phyloP scores from a whole-genome alignment of 2,113 vertebrate genomes.

The Cairina moschata region DNA sequence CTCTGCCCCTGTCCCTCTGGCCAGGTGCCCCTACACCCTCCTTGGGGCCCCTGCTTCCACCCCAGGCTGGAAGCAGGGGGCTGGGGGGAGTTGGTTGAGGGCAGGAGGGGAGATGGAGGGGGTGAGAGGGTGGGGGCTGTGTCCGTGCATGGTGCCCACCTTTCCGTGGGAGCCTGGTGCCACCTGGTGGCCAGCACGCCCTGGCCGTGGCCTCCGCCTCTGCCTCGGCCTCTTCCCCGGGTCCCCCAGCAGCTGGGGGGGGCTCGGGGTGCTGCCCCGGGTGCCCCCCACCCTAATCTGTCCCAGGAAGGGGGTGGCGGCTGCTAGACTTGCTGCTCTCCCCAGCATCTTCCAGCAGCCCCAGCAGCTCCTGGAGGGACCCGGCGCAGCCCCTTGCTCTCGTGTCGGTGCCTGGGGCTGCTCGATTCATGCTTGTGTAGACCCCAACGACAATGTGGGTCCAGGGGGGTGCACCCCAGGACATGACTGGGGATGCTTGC shows the following conservation, averaged over 20 bases:
- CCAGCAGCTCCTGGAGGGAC: not conserved
- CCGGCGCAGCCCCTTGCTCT: not conserved
- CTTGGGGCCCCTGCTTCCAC: not conserved
- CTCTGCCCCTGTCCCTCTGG: not conserved
- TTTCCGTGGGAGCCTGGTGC: not conserved
- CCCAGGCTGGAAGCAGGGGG: not conserved
- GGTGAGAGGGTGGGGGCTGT: not conserved
- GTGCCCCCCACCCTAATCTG: not conserved
- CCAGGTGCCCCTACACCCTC: not conserved
- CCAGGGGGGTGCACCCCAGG: not conserved
- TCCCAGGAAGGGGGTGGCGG: not conserved
- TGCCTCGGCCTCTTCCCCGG: not conserved
- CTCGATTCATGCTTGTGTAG: not conserved
- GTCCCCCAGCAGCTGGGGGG: not conserved
- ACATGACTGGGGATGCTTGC: not conserved
- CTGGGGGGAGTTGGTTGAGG: not conserved
- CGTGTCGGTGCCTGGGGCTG: not conserved
- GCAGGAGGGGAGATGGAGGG: not conserved
- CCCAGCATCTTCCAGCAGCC: not conserved
- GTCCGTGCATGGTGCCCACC: too few relatives aligned
- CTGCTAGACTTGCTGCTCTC: not conserved
- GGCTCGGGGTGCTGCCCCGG: not conserved
- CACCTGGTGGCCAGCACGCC: constrained; percentile 9
- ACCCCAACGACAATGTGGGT: too few relatives aligned
- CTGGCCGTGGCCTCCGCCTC: too few relatives aligned